Percentiles rank a stretch among this genome's conserved stretches.
Evolutionary conservation across 1,140 invertebrate genomes (phyloP).

Genomic region (Cyphomyrmex costatus): DNA sequence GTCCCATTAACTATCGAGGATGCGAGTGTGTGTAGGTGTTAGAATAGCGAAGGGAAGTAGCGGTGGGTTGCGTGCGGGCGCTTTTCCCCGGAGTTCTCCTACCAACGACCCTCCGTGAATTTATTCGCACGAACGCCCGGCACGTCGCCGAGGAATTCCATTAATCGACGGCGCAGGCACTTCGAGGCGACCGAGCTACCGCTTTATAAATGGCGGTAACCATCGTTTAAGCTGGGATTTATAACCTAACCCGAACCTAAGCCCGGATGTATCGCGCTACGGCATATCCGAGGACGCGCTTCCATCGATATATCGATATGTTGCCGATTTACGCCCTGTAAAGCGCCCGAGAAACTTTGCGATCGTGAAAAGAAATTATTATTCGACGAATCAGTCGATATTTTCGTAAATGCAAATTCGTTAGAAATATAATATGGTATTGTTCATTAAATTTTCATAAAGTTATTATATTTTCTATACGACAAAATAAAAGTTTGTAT

Average conservation of each 20-base stretch:
- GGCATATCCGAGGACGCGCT: conserved; percentile 11
- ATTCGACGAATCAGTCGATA: background rate
- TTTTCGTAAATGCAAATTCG: background rate
- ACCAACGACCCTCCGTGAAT: conserved; percentile 68
- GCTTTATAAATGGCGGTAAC: conserved; percentile 74
- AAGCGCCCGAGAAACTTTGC: background rate
- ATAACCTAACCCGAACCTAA: conserved; percentile 60
- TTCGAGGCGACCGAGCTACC: conserved; percentile 69
- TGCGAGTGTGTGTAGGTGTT: conserved; percentile 2
- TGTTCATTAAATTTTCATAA: background rate
- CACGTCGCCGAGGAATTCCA: conserved; percentile 76
- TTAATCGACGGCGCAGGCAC: conserved; percentile 76
- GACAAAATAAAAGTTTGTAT: background rate
- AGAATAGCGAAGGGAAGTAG: background rate
- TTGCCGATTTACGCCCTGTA: background rate
- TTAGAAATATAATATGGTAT: background rate
- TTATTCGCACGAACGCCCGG: conserved; percentile 76
- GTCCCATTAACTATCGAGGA: conserved; percentile 77
- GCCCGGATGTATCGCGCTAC: conserved; percentile 31
- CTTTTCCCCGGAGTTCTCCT: conserved; percentile 49
- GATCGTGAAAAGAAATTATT: background rate
- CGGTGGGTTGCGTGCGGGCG: conserved; percentile 5
- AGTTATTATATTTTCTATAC: background rate
- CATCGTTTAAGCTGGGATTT: conserved; percentile 75
- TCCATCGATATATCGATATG: conserved; percentile 26